phyloP scores from a whole-genome alignment of 1,140 invertebrate species.

The Meloidogyne hapla region DNA sequence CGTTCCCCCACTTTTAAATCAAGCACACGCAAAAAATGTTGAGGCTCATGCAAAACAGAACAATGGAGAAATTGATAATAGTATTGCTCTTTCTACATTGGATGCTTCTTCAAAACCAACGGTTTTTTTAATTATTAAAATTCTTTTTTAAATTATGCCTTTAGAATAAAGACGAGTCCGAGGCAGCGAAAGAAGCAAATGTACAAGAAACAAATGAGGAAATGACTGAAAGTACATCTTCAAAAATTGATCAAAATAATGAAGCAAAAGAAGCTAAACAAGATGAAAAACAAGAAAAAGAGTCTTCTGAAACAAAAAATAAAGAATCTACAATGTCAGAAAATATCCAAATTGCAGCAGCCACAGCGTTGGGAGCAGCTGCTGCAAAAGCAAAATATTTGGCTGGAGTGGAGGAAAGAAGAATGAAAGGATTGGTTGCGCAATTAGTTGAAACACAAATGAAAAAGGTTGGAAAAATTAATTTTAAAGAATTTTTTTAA shows the following conservation, averaged over 20 bases:
- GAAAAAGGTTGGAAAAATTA: too few relatives aligned
- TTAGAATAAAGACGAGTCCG: not conserved
- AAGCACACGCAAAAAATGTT: conserved; percentile 91
- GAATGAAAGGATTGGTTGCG: conserved; percentile 94
- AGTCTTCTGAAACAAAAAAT: conserved; percentile 43
- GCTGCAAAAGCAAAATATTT: conserved; percentile 98
- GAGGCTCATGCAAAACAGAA: conserved; percentile 72
- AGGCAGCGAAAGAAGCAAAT: conserved; percentile 1
- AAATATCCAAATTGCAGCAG: conserved; percentile 88
- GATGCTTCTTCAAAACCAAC: conserved; percentile 84
- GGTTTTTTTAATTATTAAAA: conserved; percentile 17
- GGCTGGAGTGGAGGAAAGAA: conserved; percentile 92
- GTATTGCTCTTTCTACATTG: conserved; percentile 68
- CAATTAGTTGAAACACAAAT: conserved; percentile 93
- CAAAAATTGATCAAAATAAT: conserved; percentile 38
- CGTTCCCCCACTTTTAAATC: conserved; percentile 87
- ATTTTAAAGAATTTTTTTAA: too few relatives aligned
- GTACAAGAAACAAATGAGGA: not conserved
- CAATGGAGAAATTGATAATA: conserved; percentile 78
- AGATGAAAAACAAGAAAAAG: conserved; percentile 25
- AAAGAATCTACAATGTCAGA: conserved; percentile 68
- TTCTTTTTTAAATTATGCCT: not conserved
- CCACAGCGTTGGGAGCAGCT: conserved; percentile 88
- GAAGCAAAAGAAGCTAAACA: conserved; percentile 26
- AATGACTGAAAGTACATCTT: conserved; percentile 54